Conservation (phyloP, 2,888 invertebrate species). For the Monoplex corrugatus region DNA sequence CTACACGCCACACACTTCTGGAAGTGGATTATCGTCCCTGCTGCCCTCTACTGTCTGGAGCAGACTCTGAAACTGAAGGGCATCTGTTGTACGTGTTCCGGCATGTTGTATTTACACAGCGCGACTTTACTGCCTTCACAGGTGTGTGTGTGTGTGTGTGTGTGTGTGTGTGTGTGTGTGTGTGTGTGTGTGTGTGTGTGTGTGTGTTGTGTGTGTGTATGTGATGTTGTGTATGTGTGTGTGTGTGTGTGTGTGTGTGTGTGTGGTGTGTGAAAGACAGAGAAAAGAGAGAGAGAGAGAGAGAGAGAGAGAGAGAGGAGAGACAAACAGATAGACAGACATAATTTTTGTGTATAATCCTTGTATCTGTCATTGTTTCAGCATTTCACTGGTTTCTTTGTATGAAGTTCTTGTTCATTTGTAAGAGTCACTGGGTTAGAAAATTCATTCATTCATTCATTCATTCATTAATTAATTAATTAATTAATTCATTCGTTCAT, state of each 20-base stretch:
- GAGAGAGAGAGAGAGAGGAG: background rate
- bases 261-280: too few species aligned
- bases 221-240: too few species aligned
- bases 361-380: conserved; percentile 40
- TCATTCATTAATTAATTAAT: too few species aligned
- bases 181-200: background rate
- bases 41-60: conserved; percentile 90
- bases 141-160: conserved; percentile 82
- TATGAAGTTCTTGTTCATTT: too few species aligned
- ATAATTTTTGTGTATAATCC: too few species aligned
- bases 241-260: background rate
- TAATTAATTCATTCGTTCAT: too few species aligned
- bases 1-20: conserved; percentile 96
- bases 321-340: background rate
- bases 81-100: conserved; percentile 80
- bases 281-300: background rate
- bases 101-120: conserved; percentile 83
- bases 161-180: too few species aligned
- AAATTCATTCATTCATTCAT: too few species aligned
- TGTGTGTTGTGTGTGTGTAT: too few species aligned
- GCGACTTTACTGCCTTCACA: conserved; percentile 93
- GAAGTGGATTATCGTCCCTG: conserved; percentile 95
- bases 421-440: too few species aligned
- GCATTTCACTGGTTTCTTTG: too few species aligned
- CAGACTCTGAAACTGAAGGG: conserved; percentile 82